A percentile compares a stretch with the other conserved stretches of the same genome.
Conservation (phyloP, 2,888 invertebrate species). For the Mythimna albipuncta region DNA sequence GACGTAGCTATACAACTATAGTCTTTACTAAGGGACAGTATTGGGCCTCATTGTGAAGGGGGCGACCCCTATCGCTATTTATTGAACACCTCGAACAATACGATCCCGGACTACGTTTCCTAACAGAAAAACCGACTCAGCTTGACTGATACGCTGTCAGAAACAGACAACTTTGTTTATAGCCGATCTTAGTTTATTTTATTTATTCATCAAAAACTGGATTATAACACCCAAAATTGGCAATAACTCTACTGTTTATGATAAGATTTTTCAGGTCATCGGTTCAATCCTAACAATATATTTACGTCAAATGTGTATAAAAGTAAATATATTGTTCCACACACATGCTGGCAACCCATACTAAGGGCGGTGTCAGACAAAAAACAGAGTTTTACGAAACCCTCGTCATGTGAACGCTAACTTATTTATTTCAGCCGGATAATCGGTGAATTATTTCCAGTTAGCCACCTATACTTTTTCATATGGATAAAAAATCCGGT, state of each 20-base stretch:
- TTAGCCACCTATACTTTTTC: slow-evolving; percentile 59
- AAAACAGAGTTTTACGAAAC: slow-evolving; percentile 58
- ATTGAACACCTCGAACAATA: slow-evolving; percentile 60
- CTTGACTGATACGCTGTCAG: slow-evolving; percentile 29
- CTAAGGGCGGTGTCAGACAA: slow-evolving; percentile 54
- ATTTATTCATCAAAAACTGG: slow-evolving; percentile 23
- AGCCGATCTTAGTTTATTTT: slow-evolving; percentile 16
- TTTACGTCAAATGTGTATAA: slow-evolving; percentile 44
- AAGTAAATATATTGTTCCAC: slow-evolving; percentile 52
- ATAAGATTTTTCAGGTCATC: slow-evolving; percentile 7
- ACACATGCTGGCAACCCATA: slow-evolving; percentile 38
- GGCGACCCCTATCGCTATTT: slow-evolving; percentile 60
- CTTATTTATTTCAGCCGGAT: slow-evolving; percentile 68
- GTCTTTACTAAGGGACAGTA: slow-evolving; percentile 30
- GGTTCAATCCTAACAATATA: slow-evolving; percentile 26
- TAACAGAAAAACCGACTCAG: slow-evolving; percentile 42
- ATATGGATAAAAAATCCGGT: slow-evolving; percentile 53
- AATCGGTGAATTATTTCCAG: slow-evolving; percentile 66
- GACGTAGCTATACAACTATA: slow-evolving; percentile 34
- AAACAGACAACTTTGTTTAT: slow-evolving; percentile 45
- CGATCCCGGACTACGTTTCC: slow-evolving; percentile 30
- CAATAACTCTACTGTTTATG: neutral
- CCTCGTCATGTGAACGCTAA: slow-evolving; percentile 66
- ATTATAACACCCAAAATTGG: neutral
- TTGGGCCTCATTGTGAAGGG: slow-evolving; percentile 45